Conservation (phyloP, 1,140 invertebrate genomes). For the Berghia stephanieae region DNA sequence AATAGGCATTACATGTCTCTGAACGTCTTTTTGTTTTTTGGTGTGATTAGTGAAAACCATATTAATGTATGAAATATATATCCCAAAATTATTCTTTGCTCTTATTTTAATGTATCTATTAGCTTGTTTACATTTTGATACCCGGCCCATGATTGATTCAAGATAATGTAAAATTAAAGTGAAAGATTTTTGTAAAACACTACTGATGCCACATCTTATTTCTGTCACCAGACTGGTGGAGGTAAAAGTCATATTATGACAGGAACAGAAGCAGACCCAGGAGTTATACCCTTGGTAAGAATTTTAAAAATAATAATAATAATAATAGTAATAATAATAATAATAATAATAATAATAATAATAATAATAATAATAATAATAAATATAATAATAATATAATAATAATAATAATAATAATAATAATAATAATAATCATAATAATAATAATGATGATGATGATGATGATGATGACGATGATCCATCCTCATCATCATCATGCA, state of each 20-base stretch:
- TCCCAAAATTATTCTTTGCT: not conserved
- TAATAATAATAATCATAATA: not conserved
- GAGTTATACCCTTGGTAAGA: conserved; percentile 57
- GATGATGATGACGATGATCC: not conserved
- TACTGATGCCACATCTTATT: not conserved
- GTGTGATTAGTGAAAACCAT: no score
- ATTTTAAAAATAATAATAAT: not conserved
- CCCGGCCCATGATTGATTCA: not conserved
- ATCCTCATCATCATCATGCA: not conserved
- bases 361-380: not conserved
- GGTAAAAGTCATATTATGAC: conserved; percentile 60
- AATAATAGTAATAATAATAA: no score
- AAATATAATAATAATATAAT: not conserved
- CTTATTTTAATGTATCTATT: not conserved
- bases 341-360: no score
- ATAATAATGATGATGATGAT: not conserved
- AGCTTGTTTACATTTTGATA: not conserved
- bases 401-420: not conserved
- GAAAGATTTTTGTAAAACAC: not conserved
- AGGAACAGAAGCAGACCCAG: conserved; percentile 56
- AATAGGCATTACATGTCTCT: no score
- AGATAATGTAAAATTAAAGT: not conserved
- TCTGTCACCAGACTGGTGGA: conserved; percentile 48
- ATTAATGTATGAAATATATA: no score
- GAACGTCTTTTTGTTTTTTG: no score